A percentile compares a stretch with the other conserved stretches of the same genome.
Evolutionary conservation across 2,113 vertebrate species (phyloP).

Genomic region (human): DNA sequence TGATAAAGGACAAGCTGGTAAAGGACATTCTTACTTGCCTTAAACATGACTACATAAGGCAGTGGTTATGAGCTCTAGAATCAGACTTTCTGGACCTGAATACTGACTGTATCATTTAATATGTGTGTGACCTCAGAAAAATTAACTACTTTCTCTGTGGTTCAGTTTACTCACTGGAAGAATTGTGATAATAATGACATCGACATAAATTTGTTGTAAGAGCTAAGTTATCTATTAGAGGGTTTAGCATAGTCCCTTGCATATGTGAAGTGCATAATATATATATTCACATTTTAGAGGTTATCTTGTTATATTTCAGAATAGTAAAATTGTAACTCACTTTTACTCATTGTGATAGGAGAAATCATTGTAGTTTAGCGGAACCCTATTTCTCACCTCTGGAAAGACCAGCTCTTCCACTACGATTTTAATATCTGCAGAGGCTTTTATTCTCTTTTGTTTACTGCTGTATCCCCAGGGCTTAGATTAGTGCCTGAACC

Average conservation of each 20-base stretch:
- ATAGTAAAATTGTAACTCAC: not conserved
- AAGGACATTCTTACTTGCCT: conserved; percentile 28
- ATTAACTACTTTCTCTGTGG: not conserved
- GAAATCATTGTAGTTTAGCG: not conserved
- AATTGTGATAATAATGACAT: not conserved
- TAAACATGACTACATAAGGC: not conserved
- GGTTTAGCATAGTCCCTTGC: not conserved
- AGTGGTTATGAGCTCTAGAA: not conserved
- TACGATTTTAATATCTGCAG: not conserved
- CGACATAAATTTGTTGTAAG: not conserved
- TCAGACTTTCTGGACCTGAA: not conserved
- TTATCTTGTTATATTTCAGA: not conserved
- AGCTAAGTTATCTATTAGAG: not conserved
- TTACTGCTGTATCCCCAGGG: not conserved
- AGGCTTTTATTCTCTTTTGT: not conserved
- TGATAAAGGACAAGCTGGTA: not conserved
- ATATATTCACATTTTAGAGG: not conserved
- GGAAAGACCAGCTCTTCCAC: not conserved
- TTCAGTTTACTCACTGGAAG: not conserved
- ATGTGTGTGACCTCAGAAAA: not conserved
- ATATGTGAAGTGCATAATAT: not conserved
- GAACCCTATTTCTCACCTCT: not conserved
- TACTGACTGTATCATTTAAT: not conserved
- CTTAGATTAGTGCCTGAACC: not conserved
- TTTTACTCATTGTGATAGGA: not conserved